Evolutionary conservation across 2,888 invertebrate species (phyloP), one percentile per base, ranked within the genome.

Genomic region (Clepsis dumicolana): DNA sequence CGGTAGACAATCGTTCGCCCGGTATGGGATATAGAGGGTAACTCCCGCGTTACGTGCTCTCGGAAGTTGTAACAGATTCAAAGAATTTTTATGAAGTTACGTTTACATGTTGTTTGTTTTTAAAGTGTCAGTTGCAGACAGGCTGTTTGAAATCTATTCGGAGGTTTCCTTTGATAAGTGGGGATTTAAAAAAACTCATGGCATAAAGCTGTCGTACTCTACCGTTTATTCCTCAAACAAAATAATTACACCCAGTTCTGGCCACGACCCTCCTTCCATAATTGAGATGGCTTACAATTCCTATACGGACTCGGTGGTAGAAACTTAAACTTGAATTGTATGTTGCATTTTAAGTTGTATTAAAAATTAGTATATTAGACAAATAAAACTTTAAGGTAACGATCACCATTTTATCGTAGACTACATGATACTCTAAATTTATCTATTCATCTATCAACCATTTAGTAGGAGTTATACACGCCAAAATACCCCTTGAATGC

Each of bases 51-150:
- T 80, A 76, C 78, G 82, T 73, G 77, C 79, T 74, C 80, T 76
- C 86, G 91, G 91, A 91, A 89, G 87, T 85, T 82, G 83, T 83
- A 83, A 84, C 84, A 86, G 77, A 80, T 81, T 83, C 82, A 84
- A 83, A 82, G 84, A 83, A 82, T 89, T 90, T 90, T 90, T 90
- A 90, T 89, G 86, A 82, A 78, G 82, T 87, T 85, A 84, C 86
- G 86, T 88, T 88, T 87, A 86, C 76, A 74, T 21, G 48, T 81
- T 85, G 85, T 87, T 89, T 89, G 86, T 90, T 88, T 89, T 80
- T 82, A 81, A 81, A 81, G 71, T 67, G 69, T 70, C 72, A 64
- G 77, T 79, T 77, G 78, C 77, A 77, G 77, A 75, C 73, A 76
- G 62, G 27, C 48, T 57, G 52, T 52, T 64, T 32, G 56, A 25